Conservation (phyloP, 2,113 vertebrate species). For the Pandion haliaetus region DNA sequence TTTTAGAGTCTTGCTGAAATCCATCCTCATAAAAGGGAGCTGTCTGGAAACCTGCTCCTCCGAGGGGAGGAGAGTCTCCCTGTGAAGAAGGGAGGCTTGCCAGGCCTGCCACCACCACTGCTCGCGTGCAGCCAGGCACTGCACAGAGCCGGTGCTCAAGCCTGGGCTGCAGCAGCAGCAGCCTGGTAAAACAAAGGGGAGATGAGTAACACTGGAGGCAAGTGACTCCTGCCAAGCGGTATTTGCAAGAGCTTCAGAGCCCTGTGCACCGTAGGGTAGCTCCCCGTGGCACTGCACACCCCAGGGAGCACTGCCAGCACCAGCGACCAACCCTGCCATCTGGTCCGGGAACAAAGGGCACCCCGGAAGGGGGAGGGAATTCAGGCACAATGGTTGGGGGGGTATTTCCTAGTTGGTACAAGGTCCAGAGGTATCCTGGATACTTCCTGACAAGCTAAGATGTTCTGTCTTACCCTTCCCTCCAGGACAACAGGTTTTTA, state of each 20-base stretch:
- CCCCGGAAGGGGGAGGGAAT: background rate
- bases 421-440: background rate
- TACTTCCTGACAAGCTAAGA: background rate
- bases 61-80: background rate
- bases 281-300: background rate
- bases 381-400: background rate
- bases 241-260: background rate
- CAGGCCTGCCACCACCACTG: background rate
- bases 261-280: fast-evolving
- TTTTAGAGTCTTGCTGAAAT: background rate
- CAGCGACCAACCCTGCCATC: background rate
- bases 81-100: background rate
- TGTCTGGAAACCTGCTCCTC: conserved; percentile 11
- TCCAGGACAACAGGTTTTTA: background rate
- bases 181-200: background rate
- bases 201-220: background rate
- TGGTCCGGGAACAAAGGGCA: background rate
- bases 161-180: background rate
- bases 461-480: background rate
- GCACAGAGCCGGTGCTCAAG: background rate
- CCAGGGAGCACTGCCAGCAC: background rate
- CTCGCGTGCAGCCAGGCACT: background rate
- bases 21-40: background rate
- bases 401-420: background rate
- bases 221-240: background rate